phyloP scores from a whole-genome alignment of 2,113 vertebrate species.

The Pomatorhinus ruficollis region DNA sequence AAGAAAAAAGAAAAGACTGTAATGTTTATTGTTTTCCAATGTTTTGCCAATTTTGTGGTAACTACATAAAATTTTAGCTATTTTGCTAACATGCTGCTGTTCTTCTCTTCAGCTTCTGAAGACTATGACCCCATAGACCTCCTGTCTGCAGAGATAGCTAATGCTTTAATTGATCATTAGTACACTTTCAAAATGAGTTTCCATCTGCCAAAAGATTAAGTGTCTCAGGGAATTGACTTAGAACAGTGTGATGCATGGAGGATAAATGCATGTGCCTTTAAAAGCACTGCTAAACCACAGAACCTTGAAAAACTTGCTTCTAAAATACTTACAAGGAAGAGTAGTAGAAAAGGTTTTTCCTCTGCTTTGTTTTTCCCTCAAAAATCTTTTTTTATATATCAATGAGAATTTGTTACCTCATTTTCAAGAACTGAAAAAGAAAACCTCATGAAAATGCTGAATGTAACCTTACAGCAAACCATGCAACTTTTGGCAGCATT shows the following conservation, averaged over 20 bases:
- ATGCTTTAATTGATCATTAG: constrained; percentile 62
- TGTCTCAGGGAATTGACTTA: constrained; percentile 34
- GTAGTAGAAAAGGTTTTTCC: not conserved
- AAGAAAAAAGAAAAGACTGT: not conserved
- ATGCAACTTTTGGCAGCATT: not conserved
- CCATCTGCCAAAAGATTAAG: constrained; percentile 56
- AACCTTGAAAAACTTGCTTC: constrained; percentile 2
- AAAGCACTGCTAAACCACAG: not conserved
- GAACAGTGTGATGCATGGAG: not conserved
- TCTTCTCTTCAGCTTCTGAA: constrained; percentile 24
- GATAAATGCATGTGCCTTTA: constrained; percentile 26
- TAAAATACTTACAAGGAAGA: not conserved
- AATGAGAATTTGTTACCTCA: not conserved
- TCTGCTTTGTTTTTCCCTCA: not conserved
- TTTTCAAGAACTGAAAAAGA: not conserved
- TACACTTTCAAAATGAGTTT: constrained; percentile 41
- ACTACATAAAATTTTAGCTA: not conserved
- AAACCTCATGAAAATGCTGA: not conserved
- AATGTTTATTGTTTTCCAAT: not conserved
- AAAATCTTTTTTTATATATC: not conserved
- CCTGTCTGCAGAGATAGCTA: constrained; percentile 35
- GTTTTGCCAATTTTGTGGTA: not conserved
- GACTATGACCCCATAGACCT: constrained; percentile 15
- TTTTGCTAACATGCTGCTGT: not conserved
- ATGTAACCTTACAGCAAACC: not conserved